Evolutionary conservation across 2,888 invertebrate species (phyloP), one percentile per base, ranked within the genome.

Genomic region (Operophtera brumata): DNA sequence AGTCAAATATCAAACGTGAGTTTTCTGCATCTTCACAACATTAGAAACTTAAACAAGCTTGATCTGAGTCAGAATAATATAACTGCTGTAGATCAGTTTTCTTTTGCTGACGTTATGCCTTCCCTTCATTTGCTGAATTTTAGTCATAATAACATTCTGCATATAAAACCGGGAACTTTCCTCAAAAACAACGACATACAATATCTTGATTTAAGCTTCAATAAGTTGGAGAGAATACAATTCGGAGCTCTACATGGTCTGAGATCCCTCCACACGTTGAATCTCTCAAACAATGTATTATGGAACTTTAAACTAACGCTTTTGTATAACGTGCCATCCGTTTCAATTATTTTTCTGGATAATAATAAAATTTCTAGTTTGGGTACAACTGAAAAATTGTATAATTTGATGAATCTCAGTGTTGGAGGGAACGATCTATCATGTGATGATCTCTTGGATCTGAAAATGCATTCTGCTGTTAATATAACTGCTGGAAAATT

Each of bases 61-160:
- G 40, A 55, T 37, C 49, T 55, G 12, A 37, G 49, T 26, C n/a
- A 42, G 12, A 55, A 55, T 37, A 46, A 41, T 11, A 41, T 55
- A 36, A 32, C 45, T 13, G 8, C 36, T 26, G 10, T 49, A 26
- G 45, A 55, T 50, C 30, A 50, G 25, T 46, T 28, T 36, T 49
- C 54, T 10, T 46, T 55, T 34, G 42, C n/a, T 4, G 26, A 40
- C 6, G 9, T 32, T 7, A 26, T 25, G 11, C 6, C 9, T 37
- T 41, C 45, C 7, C 30, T 55, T 10, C 14, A n/a, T 11, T 46
- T 25, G 25, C 32, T 55, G 9, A 46, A 50, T 46, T 55, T 55
- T 25, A 49, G 49, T 28, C 13, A 50, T 8, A 55, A 55, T 34
- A 42, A 46, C n/a, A 36, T 55, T 1, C 32, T 35, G 0, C 1